Base-by-base conservation (phyloP, 2,797 vertebrate species). In the Acropternis orthonyx region DNA sequence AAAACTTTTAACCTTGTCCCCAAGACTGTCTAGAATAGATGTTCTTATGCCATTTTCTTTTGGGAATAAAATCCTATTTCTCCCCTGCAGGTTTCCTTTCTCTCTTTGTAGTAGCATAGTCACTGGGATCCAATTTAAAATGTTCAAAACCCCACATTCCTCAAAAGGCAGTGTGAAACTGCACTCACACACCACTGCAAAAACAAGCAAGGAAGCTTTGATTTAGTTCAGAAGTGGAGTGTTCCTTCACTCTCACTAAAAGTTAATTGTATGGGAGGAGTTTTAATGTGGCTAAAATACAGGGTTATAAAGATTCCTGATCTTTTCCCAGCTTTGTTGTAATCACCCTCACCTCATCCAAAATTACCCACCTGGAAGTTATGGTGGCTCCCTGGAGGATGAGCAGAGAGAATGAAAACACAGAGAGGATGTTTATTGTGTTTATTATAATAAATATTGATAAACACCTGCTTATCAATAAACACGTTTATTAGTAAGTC, bases 71-170 rank as follows among this genome's bases (percentile, higher is more conserved):
- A 84, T 37, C 59, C 58, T 95, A 1, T 73, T 79, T 93, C 49
- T 94, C 36, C 88, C 89, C 85, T 84, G 69, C 76, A 93, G 95
- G 73, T 81, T 90, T 92, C 46, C 26, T 90, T 85, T 95, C 30
- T 89, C 68, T 83, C 82, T 95, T 95, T 88, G 81, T 55, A 81
- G 76, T 39, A 55, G n/a, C 36, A 34, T 18, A 85, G 69, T 85
- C 62, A 66, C 66, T 75, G 52, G 48, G 49, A 92, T 56, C 56
- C 67, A 72, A 72, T 95, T 91, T 83, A 92, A 96, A 92, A 89
- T 93, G 84, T 89, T 90, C 75, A 87, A 91, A 88, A 7, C 52
- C 41, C 30, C 24, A 49, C 87, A 92, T 85, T 95, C 76, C 82
- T 94, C 89, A 93, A 66, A 95, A 92, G 32, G 10, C 41, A 55